Evolutionary conservation across 2,797 vertebrate species (phyloP).

Genomic region (Thaleichthys pacificus): DNA sequence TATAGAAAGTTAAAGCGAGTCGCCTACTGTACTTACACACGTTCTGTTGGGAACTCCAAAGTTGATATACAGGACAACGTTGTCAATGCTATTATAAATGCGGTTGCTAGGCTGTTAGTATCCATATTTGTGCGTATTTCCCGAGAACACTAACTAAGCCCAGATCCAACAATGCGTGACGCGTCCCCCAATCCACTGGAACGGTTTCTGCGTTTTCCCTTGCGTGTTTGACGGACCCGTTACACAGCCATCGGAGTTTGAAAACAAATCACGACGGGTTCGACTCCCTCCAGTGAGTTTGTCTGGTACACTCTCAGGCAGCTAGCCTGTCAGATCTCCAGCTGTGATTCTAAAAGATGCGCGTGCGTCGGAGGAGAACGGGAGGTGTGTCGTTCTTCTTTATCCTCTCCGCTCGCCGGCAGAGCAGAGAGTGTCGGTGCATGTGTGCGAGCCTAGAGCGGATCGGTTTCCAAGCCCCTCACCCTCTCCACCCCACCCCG

Average conservation of each 20-base stretch:
- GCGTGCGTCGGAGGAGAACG: conserved; percentile 22
- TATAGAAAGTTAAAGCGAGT: neutral
- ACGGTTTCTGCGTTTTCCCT: conserved; percentile 18
- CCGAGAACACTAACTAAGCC: conserved; percentile 10
- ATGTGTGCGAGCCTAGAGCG: conserved; percentile 42
- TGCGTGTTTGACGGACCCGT: conserved; percentile 34
- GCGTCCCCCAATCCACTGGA: conserved; percentile 16
- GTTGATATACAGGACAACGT: conserved; percentile 56
- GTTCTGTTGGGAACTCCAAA: conserved; percentile 65
- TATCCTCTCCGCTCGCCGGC: conserved; percentile 23
- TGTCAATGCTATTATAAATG: conserved; percentile 62
- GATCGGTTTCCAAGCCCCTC: conserved; percentile 50
- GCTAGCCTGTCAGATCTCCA: conserved; percentile 24
- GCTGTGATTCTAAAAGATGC: conserved; percentile 39
- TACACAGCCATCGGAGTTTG: conserved; percentile 69
- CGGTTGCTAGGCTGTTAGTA: conserved; percentile 50
- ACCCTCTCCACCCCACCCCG: conserved; percentile 21
- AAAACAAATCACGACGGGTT: conserved; percentile 60
- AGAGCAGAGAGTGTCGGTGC: conserved; percentile 41
- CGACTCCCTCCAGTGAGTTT: conserved; percentile 37
- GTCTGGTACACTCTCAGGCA: conserved; percentile 25
- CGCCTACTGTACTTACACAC: conserved; percentile 69
- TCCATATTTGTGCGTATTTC: conserved; percentile 64
- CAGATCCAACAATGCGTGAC: conserved; percentile 23
- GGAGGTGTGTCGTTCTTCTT: conserved; percentile 41